Base-by-base conservation (phyloP, 2,888 invertebrate genomes). In the Acheta domesticus region DNA sequence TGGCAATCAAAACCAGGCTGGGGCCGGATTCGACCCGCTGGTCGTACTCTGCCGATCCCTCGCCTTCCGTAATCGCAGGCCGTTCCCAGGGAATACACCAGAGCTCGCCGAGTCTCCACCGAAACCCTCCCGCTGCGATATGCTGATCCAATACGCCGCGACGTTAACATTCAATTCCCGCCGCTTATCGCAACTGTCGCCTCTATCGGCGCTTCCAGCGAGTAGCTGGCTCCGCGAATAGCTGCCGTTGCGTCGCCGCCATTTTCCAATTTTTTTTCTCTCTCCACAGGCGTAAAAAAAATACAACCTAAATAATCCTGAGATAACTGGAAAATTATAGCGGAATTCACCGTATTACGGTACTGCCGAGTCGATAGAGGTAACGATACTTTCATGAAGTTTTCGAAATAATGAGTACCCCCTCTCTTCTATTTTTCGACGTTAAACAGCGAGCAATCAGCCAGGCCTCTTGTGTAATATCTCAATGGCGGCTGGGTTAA, bases 91-190 rank as follows among this genome's bases (percentile, higher is more conserved):
- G 36, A 36, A 36, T 8, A 8, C 36, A 36, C 36, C 36, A 5
- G 36, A 8, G 36, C 8, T 8, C 36, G 1, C 36, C 36, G 36
- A 36, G 36, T 36, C 36, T 8, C 36, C 36, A 8, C 36, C 36
- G 5, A 36, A 36, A 36, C 8, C 36, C 36, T 8, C 36, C 36
- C 5, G 36, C 36, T 36, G 36, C 36, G 36, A 36, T 36, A 36
- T 36, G 8, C 36, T 36, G 36, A 36, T 36, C 36, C 16, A 62
- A 62, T 16, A n/a, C 62, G n/a, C 4, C 62, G 14, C n/a, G 4
- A n/a, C 62, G 62, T 62, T 62, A 62, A 62, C 62, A 62, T 62
- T 62, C 62, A 62, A 62, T 62, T 62, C 62, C 62, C 62, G 16
- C 11, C 62, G n/a, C 62, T 62, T n/a, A 62, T 62, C 62, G 14